A percentile compares a stretch with the other conserved stretches of the same genome.
Conservation (phyloP, 2,113 vertebrate genomes). For the Tichodroma muraria region DNA sequence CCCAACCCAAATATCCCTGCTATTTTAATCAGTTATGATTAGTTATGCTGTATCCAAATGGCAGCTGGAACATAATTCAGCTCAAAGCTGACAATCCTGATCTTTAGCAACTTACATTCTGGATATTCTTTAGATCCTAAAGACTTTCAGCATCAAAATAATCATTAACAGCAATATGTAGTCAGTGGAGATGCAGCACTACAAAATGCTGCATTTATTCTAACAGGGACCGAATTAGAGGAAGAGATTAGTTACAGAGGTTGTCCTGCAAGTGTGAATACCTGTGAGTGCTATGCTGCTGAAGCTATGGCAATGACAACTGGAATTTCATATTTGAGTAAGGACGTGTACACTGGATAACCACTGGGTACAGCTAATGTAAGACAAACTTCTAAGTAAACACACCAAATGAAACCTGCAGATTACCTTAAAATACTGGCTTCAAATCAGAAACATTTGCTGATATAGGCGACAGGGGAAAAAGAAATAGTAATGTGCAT, state of each 20-base stretch:
- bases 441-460: neutral
- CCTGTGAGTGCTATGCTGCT: neutral
- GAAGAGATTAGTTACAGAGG: neutral
- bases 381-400: neutral
- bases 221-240: neutral
- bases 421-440: neutral
- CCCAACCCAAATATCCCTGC: neutral
- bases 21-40: neutral
- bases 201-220: neutral
- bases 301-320: neutral
- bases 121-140: neutral
- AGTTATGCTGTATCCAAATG: neutral
- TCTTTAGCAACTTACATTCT: neutral
- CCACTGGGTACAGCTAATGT: neutral
- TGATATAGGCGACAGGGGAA: neutral
- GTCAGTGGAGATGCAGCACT: neutral
- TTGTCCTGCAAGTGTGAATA: neutral
- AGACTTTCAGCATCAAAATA: neutral
- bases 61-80: neutral
- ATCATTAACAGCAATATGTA: neutral
- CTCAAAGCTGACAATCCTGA: neutral
- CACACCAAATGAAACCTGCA: neutral
- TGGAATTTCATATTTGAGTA: neutral
- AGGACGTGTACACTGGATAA: neutral
- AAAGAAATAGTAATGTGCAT: neutral